Conservation (phyloP, 2,888 invertebrate genomes). For the Aethes cnicana region DNA sequence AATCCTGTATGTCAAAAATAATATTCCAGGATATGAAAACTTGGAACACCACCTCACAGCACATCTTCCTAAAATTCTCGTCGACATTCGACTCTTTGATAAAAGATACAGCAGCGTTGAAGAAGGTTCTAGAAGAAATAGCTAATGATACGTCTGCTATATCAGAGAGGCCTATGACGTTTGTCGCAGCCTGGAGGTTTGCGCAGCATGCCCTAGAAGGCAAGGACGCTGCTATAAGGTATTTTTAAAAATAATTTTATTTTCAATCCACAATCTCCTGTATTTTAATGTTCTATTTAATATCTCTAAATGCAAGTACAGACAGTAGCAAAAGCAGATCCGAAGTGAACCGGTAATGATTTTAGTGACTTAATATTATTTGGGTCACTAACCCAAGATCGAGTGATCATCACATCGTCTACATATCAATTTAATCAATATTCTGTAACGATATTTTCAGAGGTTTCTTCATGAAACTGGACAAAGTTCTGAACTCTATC, state of each 20-base stretch:
- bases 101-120: conserved; percentile 49
- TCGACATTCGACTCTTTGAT: conserved; percentile 57
- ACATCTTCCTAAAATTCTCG: conserved; percentile 66
- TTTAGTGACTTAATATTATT: too few relatives aligned
- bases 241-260: conserved; percentile 20
- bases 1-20: neutral
- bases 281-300: neutral
- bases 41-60: conserved; percentile 55
- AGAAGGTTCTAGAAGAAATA: conserved; percentile 44
- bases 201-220: conserved; percentile 49
- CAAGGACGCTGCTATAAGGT: conserved; percentile 52
- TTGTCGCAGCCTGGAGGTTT: conserved; percentile 53
- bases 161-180: conserved; percentile 33
- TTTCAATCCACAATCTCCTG: neutral
- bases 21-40: conserved; percentile 46
- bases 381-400: too few relatives aligned
- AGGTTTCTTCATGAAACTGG: conserved; percentile 60
- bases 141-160: conserved; percentile 38
- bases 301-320: too few relatives aligned
- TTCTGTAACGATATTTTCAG: conserved; percentile 43
- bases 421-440: too few relatives aligned
- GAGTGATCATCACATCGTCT: too few relatives aligned
- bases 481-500: conserved; percentile 57
- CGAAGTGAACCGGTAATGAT: too few relatives aligned
- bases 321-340: too few relatives aligned